Conservation (phyloP, 2,888 invertebrate species). For the Endotricha flammealis region DNA sequence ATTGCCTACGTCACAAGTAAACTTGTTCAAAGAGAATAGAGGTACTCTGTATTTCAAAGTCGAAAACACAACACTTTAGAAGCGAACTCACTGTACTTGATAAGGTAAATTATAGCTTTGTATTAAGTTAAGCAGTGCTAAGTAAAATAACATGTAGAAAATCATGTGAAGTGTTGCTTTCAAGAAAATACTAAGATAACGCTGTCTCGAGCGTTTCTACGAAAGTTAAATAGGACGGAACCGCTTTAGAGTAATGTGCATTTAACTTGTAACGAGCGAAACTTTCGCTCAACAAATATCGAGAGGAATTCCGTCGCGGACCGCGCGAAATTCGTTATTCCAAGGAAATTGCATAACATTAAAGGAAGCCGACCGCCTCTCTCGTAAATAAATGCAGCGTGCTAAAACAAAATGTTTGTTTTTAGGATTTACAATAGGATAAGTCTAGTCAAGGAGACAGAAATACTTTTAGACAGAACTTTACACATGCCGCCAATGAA, state of each 20-base stretch:
- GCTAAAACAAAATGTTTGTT: slow-evolving; percentile 1
- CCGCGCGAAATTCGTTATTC: slow-evolving; percentile 43
- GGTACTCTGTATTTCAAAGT: neutral
- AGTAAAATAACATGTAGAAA: slow-evolving; percentile 15
- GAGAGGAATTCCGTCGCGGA: slow-evolving; percentile 33
- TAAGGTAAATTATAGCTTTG: slow-evolving; percentile 7
- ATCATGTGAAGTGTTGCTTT: slow-evolving; percentile 8
- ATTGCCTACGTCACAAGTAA: neutral
- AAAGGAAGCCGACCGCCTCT: slow-evolving; percentile 27
- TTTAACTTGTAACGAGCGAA: slow-evolving; percentile 44
- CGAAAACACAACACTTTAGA: neutral
- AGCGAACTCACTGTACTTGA: neutral
- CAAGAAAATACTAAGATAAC: slow-evolving; percentile 17
- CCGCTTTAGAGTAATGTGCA: slow-evolving; percentile 35
- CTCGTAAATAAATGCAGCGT: slow-evolving; percentile 23
- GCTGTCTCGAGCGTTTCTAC: slow-evolving; percentile 18
- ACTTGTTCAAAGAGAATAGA: neutral
- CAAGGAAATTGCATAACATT: slow-evolving; percentile 43
- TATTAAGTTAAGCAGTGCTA: slow-evolving; percentile 7
- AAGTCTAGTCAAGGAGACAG: slow-evolving; percentile 1
- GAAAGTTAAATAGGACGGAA: slow-evolving; percentile 32
- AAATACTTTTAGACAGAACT: no score
- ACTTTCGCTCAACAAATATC: slow-evolving; percentile 40
- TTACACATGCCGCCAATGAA: no score
- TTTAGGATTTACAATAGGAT: neutral